Evolutionary conservation across 2,797 vertebrate genomes (phyloP).

Genomic region (Tragopan temminckii): DNA sequence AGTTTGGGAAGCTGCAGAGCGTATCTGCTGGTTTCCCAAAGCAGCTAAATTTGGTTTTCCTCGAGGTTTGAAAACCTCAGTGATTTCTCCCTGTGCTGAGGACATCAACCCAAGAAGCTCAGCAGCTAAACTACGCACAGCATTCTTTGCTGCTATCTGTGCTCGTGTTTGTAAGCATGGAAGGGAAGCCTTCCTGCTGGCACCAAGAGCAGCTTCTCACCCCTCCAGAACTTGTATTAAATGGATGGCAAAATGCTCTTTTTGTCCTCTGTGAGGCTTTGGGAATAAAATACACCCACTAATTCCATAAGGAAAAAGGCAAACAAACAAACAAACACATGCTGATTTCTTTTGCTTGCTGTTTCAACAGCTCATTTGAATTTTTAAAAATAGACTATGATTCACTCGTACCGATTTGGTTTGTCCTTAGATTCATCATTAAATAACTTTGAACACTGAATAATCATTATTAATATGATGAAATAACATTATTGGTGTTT

Average conservation of each 20-base stretch:
- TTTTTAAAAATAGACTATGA: slow-evolving; percentile 62
- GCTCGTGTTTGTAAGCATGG: neutral
- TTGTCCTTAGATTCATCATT: slow-evolving; percentile 48
- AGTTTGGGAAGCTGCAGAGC: neutral
- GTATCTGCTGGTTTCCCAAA: neutral
- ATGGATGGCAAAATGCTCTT: slow-evolving; percentile 19
- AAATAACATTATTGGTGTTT: slow-evolving; percentile 26
- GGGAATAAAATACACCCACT: slow-evolving; percentile 44
- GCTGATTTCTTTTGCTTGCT: slow-evolving; percentile 41
- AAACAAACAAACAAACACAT: slow-evolving; percentile 45
- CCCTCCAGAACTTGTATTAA: neutral
- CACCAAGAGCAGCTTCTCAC: slow-evolving; percentile 26
- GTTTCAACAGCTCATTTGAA: slow-evolving; percentile 32
- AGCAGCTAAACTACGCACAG: neutral
- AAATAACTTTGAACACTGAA: slow-evolving; percentile 43
- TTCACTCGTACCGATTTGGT: slow-evolving; percentile 49
- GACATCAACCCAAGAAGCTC: neutral
- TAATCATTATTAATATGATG: slow-evolving; percentile 46
- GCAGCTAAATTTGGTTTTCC: neutral
- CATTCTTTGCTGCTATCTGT: neutral
- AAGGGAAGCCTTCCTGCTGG: slow-evolving; percentile 1
- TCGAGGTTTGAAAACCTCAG: neutral
- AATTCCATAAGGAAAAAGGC: slow-evolving; percentile 54
- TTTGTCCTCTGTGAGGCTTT: slow-evolving; percentile 51
- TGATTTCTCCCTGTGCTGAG: neutral